Base-by-base conservation (phyloP, 2,888 invertebrate genomes). In the Apotomis betuletana region DNA sequence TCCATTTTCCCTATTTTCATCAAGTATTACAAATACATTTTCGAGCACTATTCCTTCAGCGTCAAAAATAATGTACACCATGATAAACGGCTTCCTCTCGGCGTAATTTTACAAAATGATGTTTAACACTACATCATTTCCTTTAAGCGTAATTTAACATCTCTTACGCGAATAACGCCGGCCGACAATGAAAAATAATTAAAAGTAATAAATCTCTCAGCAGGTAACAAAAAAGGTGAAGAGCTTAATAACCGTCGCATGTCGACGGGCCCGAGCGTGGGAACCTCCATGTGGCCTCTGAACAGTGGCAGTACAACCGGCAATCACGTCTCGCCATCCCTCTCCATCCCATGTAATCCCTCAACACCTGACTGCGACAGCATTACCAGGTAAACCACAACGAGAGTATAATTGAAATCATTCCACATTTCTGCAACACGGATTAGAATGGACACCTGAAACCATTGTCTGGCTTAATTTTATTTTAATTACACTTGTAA, bases 191-290 rank as follows among this genome's bases (percentile, higher is more conserved):
- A 90, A 89, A 90, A 90, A 91, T 93, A 93, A 93, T 93, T 92
- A 93, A 92, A 92, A 92, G 92, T 92, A 91, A 92, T 92, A 93
- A 93, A 93, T 93, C 92, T 93, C 92, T 77, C 91, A 83, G 89
- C 91, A 88, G 91, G 92, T 88, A 90, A 91, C 92, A 91, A 91
- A 90, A 72, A 91, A 91, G 88, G 87, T 87, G 90, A 90, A 90
- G 90, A 87, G 90, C 90, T 92, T 92, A 91, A 91, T 90, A 91
- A 89, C 89, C 90, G 91, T 91, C 89, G 92, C 91, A 87, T 90
- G 91, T 88, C 88, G 87, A 87, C 79, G 89, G 87, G 79, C 78
- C 46, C 61, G 81, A 80, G 75, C 90, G 91, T 91, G 91, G 88
- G 92, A 91, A 86, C 82, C 77, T 74, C 83, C 89, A 87, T 81